Base-by-base conservation (phyloP, 2,113 vertebrate species). In the Limanda limanda region DNA sequence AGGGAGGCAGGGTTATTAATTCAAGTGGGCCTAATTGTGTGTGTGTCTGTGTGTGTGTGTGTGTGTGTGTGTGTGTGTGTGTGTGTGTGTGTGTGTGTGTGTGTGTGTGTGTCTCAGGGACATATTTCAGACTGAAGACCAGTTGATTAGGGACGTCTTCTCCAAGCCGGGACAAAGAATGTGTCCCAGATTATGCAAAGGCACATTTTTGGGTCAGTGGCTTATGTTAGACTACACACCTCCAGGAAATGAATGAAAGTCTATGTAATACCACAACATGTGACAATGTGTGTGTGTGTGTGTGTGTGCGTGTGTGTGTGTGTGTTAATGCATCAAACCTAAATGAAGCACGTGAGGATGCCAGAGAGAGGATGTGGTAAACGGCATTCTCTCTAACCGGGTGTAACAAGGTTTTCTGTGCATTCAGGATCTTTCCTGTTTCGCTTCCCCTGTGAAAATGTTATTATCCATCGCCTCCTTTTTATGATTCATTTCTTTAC, bases 1-100 rank as follows among this genome's bases (percentile, higher is more conserved):
- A 71, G 61, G 62, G 71, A 47, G 45, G 37, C 21, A 45, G 55
- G 59, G 65, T 68, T 57, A 69, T 82, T 76, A 55, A 72, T 72
- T 68, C 70, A 74, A 61, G 35, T 74, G 57, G 52, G 52, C 52
- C 27, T 31, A 31, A 31, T 31, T 37, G 35, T 37, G 35, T 37
- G 35, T 37, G 35, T 37, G 35, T 37, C 1, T 37, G 8, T 31
- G 31, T 52, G 9, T 66, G 27, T 78, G 8, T 75, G 42, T 63
- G 27, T 37, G 40, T 31, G 31, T 31, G 31, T 31, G 31, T 31
- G 31, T 31, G 31, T 31, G 31, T 31, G 31, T 31, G 31, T 52
- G 8, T 66, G 27, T 78, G 8, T 75, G 42, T 63, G 27, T 37
- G 40, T 5, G 59, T 73, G 63, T 52, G 20, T 69, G 40, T 52